phyloP scores from a whole-genome alignment of 2,113 vertebrate species.

The Indicator maculatus region DNA sequence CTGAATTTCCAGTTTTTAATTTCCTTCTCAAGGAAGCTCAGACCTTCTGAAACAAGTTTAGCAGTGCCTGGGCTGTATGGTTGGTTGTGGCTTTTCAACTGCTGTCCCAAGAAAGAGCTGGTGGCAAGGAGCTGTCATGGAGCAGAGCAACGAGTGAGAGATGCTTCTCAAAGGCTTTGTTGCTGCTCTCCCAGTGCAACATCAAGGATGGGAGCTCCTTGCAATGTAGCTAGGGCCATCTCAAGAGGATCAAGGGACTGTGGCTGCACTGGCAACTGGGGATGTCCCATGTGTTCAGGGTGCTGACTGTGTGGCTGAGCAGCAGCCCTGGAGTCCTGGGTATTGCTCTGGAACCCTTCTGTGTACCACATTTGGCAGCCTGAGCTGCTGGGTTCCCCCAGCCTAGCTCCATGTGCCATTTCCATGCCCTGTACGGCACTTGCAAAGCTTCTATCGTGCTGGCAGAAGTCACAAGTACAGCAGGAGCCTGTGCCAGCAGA shows the following conservation, averaged over 20 bases:
- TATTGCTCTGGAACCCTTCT: neutral
- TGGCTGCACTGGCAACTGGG: rapidly evolving
- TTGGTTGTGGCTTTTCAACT: neutral
- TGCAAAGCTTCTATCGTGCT: neutral
- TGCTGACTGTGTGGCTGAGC: rapidly evolving
- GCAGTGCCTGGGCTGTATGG: neutral
- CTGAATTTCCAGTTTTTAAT: slow-evolving; percentile 5
- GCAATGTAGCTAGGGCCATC: neutral
- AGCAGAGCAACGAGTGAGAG: rapidly evolving
- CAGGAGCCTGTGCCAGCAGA: neutral
- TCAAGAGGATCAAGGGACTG: rapidly evolving
- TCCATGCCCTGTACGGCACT: rapidly evolving
- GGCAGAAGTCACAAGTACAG: neutral
- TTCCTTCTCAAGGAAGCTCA: neutral
- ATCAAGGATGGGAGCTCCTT: neutral
- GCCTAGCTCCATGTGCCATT: rapidly evolving
- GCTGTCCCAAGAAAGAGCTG: rapidly evolving
- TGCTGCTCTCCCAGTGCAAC: neutral
- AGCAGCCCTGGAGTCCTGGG: rapidly evolving
- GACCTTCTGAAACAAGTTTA: neutral
- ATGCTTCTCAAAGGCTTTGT: neutral
- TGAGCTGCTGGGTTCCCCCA: neutral
- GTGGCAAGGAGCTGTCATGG: neutral
- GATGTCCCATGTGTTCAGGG: rapidly evolving
- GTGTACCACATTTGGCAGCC: rapidly evolving